Conservation (phyloP, 2,888 invertebrate species). For the Callyntrura sp. region DNA sequence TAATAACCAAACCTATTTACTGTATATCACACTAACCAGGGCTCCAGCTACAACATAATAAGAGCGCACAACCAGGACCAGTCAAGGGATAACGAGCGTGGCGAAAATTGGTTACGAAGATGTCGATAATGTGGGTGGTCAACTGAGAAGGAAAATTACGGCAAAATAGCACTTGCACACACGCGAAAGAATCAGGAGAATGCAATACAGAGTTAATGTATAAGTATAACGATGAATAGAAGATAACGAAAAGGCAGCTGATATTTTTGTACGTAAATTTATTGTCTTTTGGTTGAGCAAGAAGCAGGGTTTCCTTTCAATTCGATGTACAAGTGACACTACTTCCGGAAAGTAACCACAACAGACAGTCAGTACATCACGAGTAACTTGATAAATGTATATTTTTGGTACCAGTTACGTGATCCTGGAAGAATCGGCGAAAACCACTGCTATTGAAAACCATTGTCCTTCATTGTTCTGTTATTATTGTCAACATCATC, state of each 20-base stretch:
- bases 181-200: constrained; percentile 33
- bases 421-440: not conserved
- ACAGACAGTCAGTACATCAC: not conserved
- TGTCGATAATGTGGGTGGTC: not conserved
- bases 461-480: too few species aligned
- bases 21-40: not conserved
- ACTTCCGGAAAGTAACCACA: constrained; percentile 1
- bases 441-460: too few species aligned
- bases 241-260: not conserved
- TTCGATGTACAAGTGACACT: constrained; percentile 18
- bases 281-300: not conserved
- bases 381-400: not conserved
- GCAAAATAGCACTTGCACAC: not conserved
- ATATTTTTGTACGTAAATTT: constrained; percentile 41
- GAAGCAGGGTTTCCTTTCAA: constrained; percentile 53
- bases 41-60: too few species aligned
- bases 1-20: not conserved
- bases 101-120: not conserved
- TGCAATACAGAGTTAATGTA: not conserved
- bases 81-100: not conserved
- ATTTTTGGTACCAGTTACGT: not conserved
- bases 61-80: not conserved
- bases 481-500: not conserved
- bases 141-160: not conserved
- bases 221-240: constrained; percentile 17